Evolutionary conservation across 2,888 invertebrate species (phyloP), one percentile per base, ranked within the genome.

Genomic region (Gerris lacustris): DNA sequence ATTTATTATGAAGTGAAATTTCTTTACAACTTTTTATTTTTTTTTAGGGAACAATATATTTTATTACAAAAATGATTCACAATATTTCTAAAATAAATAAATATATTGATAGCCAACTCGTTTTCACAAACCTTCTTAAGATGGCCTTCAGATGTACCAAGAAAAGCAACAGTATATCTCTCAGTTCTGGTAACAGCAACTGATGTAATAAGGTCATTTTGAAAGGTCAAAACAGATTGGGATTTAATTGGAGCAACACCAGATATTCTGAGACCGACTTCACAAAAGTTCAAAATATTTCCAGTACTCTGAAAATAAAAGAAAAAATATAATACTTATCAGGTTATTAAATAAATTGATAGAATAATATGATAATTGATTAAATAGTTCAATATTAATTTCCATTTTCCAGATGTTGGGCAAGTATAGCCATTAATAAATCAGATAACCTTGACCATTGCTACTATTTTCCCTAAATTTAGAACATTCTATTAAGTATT

Each of bases 231-330:
- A 69, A 89, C 84, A 5, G 94, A 89, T 77, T 86, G 86, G n/a
- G 88, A 85, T 75, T 86, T 86, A 72, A 95, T 91, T 1, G 94
- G 92, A 74, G 91, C 88, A 31, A 89, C 87, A 5, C 95, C 95
- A 78, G 94, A 94, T 76, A 95, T 93, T 82, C 94, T 95, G 76
- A 95, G 83, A 64, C 94, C 94, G 70, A 93, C 94, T 79, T 92
- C 91, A 82, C 95, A 95, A 82, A 95, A 95, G 80, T 92, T 92
- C 72, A 91, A 86, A 77, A 95, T 93, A 79, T 94, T 95, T 47
- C 94, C 94, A 70, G 92, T 88, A 45, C 90, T 89, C 86, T 86
- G 79, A 62, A 79, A 44, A 62, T 62, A 72, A 73, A 75, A 73
- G 31, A 73, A 72, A 74, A 75, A 73, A 72, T 67, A n/a, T 18